Evolutionary conservation across 2,888 invertebrate species (phyloP), one percentile per base, ranked within the genome.

Genomic region (Catotricha subobsoleta): DNA sequence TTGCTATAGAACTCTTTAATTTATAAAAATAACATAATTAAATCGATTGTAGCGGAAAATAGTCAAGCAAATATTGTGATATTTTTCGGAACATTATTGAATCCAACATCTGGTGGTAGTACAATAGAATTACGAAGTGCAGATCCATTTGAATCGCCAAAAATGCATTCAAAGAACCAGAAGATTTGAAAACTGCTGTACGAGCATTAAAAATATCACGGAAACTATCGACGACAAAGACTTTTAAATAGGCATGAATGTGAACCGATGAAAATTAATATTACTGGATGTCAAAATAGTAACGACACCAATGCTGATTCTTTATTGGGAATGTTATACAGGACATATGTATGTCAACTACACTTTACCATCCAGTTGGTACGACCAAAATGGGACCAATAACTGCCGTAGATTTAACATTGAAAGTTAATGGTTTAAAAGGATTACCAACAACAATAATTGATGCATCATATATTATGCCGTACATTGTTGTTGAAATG

Each of bases 301-400:
- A 45, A 54, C 39, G 50, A 55, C 31, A 53, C 60, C 2, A 60
- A 67, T 34, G 54, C 53, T 0, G 75, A 71, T 52, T 71, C n/a
- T n/a, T 38, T 88, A 86, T 53, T 86, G 87, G 84, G 83, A 81
- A 51, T 40, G 40, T 40, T 40, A 34, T 19, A 20, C 25, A 13
- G 12, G 12, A 20, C 19, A 87, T 53, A 78, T 80, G 54, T 69
- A 71, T 2, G 76, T n/a, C n/a, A n/a, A n/a, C 76, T 47, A 86
- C 86, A 0, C 69, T 81, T 30, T 82, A 80, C 50, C 82, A 83
- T 59, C 81, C 80, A 1, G 69, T 71, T 3, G 71, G 80, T 38
- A 71, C 74, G 1, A 65, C 65, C 0, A 73, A 67, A 55, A 76
- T 76, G 76, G 76, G 75, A 4, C 66, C 69, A 1, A 50, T 51